phyloP scores from a whole-genome alignment of 2,113 vertebrate species.

The Amia ocellicauda region DNA sequence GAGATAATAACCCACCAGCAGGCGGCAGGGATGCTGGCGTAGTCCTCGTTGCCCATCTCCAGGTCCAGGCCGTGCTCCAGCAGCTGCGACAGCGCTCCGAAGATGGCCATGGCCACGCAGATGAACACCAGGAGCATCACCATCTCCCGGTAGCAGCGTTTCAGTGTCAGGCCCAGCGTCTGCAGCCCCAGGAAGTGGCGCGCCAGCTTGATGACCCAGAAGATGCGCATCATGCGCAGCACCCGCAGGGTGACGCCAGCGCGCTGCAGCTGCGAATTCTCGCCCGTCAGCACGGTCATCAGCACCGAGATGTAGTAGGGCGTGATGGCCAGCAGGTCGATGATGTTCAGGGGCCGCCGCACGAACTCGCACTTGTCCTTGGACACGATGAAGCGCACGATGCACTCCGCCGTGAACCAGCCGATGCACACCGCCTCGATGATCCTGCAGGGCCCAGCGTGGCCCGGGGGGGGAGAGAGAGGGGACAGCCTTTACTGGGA shows the following conservation, averaged over 20 bases:
- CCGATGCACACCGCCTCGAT: conserved; percentile 98
- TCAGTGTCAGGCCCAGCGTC: conserved; percentile 93
- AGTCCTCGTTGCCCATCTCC: conserved; percentile 84
- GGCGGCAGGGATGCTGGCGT: conserved; percentile 93
- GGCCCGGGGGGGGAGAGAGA: conserved; percentile 14
- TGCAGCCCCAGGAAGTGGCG: conserved; percentile 97
- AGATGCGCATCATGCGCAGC: conserved; percentile 97
- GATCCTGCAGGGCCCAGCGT: conserved; percentile 68
- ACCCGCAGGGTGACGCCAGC: conserved; percentile 92
- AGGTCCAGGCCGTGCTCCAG: conserved; percentile 93
- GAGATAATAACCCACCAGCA: conserved; percentile 99
- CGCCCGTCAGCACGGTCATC: conserved; percentile 83
- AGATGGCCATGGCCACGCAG: conserved; percentile 96
- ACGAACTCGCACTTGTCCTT: conserved; percentile 96
- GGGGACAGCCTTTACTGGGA: conserved; percentile 7
- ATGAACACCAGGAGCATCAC: conserved; percentile 98
- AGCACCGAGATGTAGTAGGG: conserved; percentile 92
- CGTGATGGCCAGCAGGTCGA: conserved; percentile 91
- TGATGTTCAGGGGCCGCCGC: conserved; percentile 92
- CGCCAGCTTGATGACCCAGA: conserved; percentile 98
- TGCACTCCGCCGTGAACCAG: conserved; percentile 98
- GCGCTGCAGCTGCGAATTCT: conserved; percentile 90
- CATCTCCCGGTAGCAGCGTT: conserved; percentile 95
- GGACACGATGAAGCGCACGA: conserved; percentile 92
- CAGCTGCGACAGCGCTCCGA: conserved; percentile 94